Evolutionary conservation across 1,140 invertebrate genomes (phyloP).

Genomic region (Drosophila truncata): DNA sequence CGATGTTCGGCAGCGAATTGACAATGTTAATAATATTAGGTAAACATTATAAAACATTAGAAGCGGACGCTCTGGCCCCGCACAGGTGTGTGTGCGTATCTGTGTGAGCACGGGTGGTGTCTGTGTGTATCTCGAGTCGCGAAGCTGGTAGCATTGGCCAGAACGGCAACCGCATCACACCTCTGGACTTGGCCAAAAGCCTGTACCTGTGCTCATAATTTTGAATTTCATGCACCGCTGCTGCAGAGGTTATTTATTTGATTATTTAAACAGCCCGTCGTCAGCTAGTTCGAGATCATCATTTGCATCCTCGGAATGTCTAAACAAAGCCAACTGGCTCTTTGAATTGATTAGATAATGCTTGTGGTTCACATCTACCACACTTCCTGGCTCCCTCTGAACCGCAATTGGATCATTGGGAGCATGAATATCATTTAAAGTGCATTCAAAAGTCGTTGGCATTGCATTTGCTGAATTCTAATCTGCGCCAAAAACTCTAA

Average conservation of each 20-base stretch:
- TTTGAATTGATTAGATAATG: not conserved
- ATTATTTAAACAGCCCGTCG: conserved; percentile 41
- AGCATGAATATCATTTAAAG: not conserved
- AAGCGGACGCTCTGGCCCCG: conserved; percentile 45
- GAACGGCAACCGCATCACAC: conserved; percentile 35
- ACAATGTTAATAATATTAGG: conserved; percentile 84
- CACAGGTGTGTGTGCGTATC: conserved; percentile 26
- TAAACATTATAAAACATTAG: conserved; percentile 85
- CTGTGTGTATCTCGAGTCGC: conserved; percentile 5
- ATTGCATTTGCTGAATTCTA: not conserved
- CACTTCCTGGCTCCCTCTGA: conserved; percentile 26
- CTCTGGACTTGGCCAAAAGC: conserved; percentile 45
- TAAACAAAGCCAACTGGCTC: conserved; percentile 17
- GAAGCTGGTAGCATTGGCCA: conserved; percentile 32
- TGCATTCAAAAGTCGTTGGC: conserved; percentile 11
- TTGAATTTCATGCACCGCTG: conserved; percentile 34
- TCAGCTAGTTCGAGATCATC: conserved; percentile 38
- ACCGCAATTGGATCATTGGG: not conserved
- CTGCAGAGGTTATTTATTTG: conserved; percentile 44
- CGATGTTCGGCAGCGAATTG: conserved; percentile 82
- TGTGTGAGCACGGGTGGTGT: not conserved
- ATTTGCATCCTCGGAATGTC: conserved; percentile 37
- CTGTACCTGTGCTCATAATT: conserved; percentile 38
- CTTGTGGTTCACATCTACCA: not conserved
- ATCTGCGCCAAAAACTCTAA: not conserved